Evolutionary conservation across 2,113 vertebrate species (phyloP), one percentile per base, ranked within the genome.

Genomic region (Prochilodus magdalenae): DNA sequence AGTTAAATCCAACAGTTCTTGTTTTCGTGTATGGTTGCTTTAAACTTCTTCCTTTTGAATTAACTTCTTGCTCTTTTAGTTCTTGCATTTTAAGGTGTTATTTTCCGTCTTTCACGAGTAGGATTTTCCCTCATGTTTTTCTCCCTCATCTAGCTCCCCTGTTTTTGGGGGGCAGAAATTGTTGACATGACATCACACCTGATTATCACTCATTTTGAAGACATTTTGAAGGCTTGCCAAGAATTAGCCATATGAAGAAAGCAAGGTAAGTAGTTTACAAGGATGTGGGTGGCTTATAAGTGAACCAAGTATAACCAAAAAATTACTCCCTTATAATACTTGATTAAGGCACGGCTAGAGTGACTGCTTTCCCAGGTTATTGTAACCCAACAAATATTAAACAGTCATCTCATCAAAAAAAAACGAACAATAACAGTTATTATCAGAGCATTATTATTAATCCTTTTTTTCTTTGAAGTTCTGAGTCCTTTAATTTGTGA

Each of bases 151-250:
- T 55, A 55, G 14, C 53, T 20, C 14, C 53, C 53, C 53, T 55
- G 53, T 7, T 55, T 55, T 20, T n/a, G n/a, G n/a, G n/a, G n/a
- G n/a, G n/a, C n/a, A n/a, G n/a, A n/a, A n/a, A n/a, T 55, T 55
- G 53, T 20, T 20, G 14, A 18, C 20, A 20, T 55, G 53, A 55
- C 53, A 55, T 55, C 14, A 55, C 53, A 55, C 14, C 53, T 18
- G 53, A 55, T 55, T 55, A 55, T 55, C 53, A 55, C 53, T 55
- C n/a, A 55, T 55, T 55, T 55, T 55, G 53, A n/a, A 55, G 53
- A 55, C 53, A 55, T 55, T 55, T 55, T 55, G 14, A 55, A 55
- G 14, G 3, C 20, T 55, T n/a, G n/a, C n/a, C 53, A 55, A 55
- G 53, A 7, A 55, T 55, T 55, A 55, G n/a, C 53, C 14, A 7